Conservation (phyloP, 2,113 vertebrate species). For the Syngnathus floridae region DNA sequence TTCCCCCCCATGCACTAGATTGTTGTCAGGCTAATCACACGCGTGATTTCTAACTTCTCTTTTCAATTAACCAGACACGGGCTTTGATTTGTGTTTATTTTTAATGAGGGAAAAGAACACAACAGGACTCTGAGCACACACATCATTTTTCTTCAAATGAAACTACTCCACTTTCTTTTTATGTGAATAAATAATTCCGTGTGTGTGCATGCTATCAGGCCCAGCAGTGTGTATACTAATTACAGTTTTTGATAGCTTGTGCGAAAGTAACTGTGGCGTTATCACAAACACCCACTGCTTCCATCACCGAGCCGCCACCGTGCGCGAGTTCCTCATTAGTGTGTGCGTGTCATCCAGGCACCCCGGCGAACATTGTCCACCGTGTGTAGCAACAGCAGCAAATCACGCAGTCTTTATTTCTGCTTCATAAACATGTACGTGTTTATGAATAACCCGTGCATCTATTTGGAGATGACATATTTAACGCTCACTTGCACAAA, state of each 20-base stretch:
- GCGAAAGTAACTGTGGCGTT: constrained; percentile 33
- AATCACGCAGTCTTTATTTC: neutral
- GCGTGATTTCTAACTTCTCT: constrained; percentile 15
- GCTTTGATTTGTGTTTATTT: constrained; percentile 31
- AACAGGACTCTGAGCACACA: constrained; percentile 10
- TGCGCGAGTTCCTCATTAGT: constrained; percentile 4
- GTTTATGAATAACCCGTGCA: neutral
- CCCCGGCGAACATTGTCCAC: neutral
- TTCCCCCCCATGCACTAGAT: neutral
- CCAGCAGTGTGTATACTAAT: constrained; percentile 48
- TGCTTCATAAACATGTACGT: neutral
- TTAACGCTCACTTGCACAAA: neutral
- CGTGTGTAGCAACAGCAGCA: neutral
- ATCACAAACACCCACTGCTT: constrained; percentile 24
- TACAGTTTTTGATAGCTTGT: constrained; percentile 52
- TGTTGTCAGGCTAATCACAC: constrained; percentile 44
- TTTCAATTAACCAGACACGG: constrained; percentile 28
- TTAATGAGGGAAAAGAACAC: constrained; percentile 40
- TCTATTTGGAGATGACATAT: neutral
- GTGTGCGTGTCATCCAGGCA: constrained; percentile 1
- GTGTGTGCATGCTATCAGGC: constrained; percentile 26
- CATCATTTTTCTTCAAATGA: constrained; percentile 10
- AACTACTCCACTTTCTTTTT: constrained; percentile 12
- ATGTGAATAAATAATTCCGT: no score
- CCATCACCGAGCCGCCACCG: neutral